Evolutionary conservation across 2,888 invertebrate genomes (phyloP).

Genomic region (Eustalomyia histrio): DNA sequence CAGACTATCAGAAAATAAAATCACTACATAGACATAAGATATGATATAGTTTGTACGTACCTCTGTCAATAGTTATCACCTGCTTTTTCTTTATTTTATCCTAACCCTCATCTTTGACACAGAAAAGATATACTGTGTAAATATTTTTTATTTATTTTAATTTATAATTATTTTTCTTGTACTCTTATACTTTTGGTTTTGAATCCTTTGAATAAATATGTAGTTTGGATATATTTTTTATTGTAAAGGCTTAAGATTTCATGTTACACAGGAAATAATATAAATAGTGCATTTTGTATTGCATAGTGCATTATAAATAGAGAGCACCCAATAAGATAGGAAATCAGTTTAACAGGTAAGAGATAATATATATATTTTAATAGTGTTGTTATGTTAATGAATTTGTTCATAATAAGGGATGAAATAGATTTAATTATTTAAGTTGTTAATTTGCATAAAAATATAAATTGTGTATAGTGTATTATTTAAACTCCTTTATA

Average conservation of each 20-base stretch:
- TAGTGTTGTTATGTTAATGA: constrained; percentile 32
- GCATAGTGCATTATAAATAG: neutral
- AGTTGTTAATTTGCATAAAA: constrained; percentile 28
- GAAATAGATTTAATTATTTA: neutral
- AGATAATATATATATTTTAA: too few species aligned
- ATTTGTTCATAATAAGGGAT: neutral
- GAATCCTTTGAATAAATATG: constrained; percentile 70
- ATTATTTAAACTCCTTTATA: neutral
- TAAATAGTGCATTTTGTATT: constrained; percentile 1
- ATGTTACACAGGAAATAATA: constrained; percentile 1
- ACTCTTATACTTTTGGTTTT: constrained; percentile 40
- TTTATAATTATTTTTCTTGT: constrained; percentile 5
- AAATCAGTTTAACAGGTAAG: constrained; percentile 15
- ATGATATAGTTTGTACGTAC: neutral
- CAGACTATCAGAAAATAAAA: constrained; percentile 32
- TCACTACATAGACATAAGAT: neutral
- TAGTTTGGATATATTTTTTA: constrained; percentile 30
- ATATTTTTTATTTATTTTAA: constrained; percentile 39
- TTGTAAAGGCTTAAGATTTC: constrained; percentile 19
- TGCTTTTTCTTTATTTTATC: neutral
- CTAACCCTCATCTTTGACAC: constrained; percentile 1
- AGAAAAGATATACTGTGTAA: constrained; percentile 2
- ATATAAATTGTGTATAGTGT: neutral
- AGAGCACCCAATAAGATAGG: constrained; percentile 4
- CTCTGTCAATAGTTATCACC: neutral